Base-by-base conservation (phyloP, 2,888 invertebrate genomes). In the Ecdyonurus torrentis region DNA sequence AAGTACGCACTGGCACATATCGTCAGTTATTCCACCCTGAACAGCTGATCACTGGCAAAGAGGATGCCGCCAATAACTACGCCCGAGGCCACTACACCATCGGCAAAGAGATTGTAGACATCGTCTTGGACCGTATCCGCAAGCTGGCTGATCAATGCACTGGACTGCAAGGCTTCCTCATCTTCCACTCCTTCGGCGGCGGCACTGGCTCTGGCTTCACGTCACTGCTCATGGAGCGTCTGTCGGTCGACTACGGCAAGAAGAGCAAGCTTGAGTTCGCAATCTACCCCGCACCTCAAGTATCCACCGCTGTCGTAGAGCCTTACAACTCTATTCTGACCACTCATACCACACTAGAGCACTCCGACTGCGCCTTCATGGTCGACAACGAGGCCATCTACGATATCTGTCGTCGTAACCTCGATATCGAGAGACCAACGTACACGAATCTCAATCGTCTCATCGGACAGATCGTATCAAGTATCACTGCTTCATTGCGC, bases 1-100 rank as follows among this genome's bases (percentile, higher is more conserved):
- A 92, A 79, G 91, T 93, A 68, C 85, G 93, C 70, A n/a, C n/a
- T n/a, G n/a, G n/a, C n/a, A n/a, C n/a, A n/a, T n/a, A n/a, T n/a
- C n/a, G n/a, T n/a, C n/a, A n/a, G n/a, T n/a, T n/a, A n/a, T n/a
- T n/a, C n/a, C n/a, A n/a, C n/a, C n/a, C n/a, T n/a, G n/a, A n/a
- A n/a, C n/a, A n/a, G n/a, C n/a, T n/a, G n/a, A n/a, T n/a, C n/a
- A n/a, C n/a, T n/a, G n/a, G n/a, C n/a, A 96, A 96, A 77, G 95
- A 95, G 78, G 95, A 96, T 74, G 96, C 96, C 59, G 96, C 96
- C 70, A 96, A 97, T 79, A 96, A 97, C 80, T 97, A 96, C 69
- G 96, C 96, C 65, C 86, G 96, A 71, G 96, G 96, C 66, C 96
- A 97, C 79, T 97, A 97, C 83, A 96, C 96, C 69, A 91, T 96